Conservation (phyloP, 2,113 vertebrate genomes). For the Herpailurus yagouaroundi region DNA sequence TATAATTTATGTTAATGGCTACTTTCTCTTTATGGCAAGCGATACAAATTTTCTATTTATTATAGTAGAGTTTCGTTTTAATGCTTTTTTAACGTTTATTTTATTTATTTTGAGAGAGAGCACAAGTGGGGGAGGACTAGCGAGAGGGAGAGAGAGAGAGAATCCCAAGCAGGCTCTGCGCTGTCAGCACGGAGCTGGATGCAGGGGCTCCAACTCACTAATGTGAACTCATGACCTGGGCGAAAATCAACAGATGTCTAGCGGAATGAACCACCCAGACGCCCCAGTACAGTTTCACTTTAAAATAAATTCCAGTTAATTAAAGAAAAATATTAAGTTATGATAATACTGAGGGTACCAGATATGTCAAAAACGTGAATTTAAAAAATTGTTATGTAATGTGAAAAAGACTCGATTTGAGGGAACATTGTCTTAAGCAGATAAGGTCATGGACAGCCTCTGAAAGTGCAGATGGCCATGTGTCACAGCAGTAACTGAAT, state of each 20-base stretch:
- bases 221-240: too few species aligned
- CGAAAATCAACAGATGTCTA: too few species aligned
- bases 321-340: background rate
- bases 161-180: too few species aligned
- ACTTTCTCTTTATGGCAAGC: background rate
- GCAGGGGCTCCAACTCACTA: too few species aligned
- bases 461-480: background rate
- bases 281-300: background rate
- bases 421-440: background rate
- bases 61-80: background rate
- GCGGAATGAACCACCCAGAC: too few species aligned
- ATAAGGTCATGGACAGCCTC: background rate
- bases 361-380: background rate
- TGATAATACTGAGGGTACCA: background rate
- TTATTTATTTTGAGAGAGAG: too few species aligned
- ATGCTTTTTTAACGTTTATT: too few species aligned
- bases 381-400: background rate
- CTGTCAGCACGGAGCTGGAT: too few species aligned
- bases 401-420: background rate
- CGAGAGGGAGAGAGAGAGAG: too few species aligned
- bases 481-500: background rate
- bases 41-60: background rate
- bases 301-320: background rate
- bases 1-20: background rate
- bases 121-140: too few species aligned